Evolutionary conservation across 1,140 invertebrate genomes (phyloP), one percentile per base, ranked within the genome.

Genomic region (Drosophila mayri): DNA sequence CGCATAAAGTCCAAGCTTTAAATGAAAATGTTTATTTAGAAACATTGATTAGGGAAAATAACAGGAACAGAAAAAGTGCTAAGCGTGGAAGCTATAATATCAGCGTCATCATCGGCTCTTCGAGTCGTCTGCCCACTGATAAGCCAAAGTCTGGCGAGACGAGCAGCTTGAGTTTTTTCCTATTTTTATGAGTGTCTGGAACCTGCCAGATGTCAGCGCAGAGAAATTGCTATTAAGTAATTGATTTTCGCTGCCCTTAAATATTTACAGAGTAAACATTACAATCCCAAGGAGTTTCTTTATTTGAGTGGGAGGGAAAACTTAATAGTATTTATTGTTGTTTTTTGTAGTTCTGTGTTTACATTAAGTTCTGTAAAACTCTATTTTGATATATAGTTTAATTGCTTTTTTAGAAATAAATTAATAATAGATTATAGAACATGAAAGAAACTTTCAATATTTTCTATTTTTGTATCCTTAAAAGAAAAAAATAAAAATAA

Each of bases 231-330:
- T 32, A 68, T 65, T 80, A 59, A 37, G 66, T 55, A 67, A 85
- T 85, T 74, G 64, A 74, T 73, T 68, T 49, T 9, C 54, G 32
- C 41, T 50, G 43, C 20, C 4, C 58, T 35, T 10, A 41, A 82
- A 66, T 61, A 74, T 74, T 83, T 62, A 76, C 64, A 75, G 38
- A 63, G 60, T 25, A 71, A 79, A 66, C 41, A 65, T 65, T 58
- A 55, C 55, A 43, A 3, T n/a, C 1, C 11, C 20, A 62, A 43
- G 66, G 63, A 70, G 66, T 58, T 44, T 43, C 25, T 16, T 14
- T 12, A 30, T 2, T 10, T 43, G n/a, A 68, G 30, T 41, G 38
- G 30, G 22, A 35, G 41, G 35, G 3, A 28, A 35, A 12, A 7
- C 4, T 3, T 11, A n/a, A 8, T 44, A 0, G 14, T 28, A 47